phyloP scores from a whole-genome alignment of 92 coral and sea anemone species.

The Pocillopora meandrina region DNA sequence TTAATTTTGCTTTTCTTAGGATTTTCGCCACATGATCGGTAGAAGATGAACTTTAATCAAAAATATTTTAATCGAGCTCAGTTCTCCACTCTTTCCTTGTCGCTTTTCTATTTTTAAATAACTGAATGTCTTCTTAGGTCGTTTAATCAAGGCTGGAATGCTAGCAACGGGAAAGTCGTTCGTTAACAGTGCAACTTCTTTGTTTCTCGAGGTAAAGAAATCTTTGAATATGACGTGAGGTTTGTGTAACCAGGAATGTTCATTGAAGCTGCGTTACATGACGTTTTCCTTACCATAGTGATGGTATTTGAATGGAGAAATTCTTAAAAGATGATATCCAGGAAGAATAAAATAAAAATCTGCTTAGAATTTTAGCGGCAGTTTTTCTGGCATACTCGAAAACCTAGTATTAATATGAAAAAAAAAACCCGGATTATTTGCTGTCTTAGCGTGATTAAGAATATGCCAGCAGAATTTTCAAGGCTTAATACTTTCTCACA shows the following conservation, averaged over 20 bases:
- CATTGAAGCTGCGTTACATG: not conserved
- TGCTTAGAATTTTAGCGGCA: constrained; percentile 5
- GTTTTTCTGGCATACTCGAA: not conserved
- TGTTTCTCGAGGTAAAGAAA: not conserved
- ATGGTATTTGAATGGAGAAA: not conserved
- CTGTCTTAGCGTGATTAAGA: not conserved
- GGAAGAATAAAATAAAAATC: constrained; percentile 8
- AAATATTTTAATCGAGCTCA: too few relatives aligned
- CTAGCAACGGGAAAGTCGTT: not conserved
- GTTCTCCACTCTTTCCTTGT: not conserved
- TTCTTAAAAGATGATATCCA: not conserved
- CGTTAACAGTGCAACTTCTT: not conserved
- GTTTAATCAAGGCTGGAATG: not conserved
- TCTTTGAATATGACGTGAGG: not conserved
- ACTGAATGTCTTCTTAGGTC: not conserved
- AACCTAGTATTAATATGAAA: not conserved
- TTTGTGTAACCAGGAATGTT: constrained; percentile 14
- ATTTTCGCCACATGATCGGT: too few relatives aligned
- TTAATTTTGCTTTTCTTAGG: too few relatives aligned
- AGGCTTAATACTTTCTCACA: too few relatives aligned
- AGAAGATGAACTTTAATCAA: too few relatives aligned
- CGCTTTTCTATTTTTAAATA: not conserved
- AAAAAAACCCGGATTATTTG: not conserved
- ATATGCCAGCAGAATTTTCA: not conserved
- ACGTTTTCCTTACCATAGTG: not conserved